Evolutionary conservation across 2,888 invertebrate genomes (phyloP).

Genomic region (Hypena proboscidalis): DNA sequence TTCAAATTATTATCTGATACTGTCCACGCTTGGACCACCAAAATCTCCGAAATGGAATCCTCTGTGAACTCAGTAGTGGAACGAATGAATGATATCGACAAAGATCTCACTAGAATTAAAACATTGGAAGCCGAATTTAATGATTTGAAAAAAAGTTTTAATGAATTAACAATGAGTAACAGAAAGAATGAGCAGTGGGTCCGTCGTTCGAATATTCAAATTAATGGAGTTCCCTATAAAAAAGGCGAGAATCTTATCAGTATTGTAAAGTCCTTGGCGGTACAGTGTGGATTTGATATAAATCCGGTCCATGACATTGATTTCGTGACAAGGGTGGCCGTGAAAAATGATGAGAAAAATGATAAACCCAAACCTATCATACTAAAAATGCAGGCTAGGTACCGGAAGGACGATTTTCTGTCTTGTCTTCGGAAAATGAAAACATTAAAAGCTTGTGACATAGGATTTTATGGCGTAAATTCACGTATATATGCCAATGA

Average conservation of each 20-base stretch:
- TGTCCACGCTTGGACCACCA: no score
- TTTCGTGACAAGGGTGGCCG: no score
- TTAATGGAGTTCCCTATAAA: background rate
- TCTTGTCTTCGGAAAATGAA: background rate
- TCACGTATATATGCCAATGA: background rate
- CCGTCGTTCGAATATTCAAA: constrained; percentile 1
- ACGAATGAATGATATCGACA: no score
- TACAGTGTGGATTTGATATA: background rate
- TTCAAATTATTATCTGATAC: no score
- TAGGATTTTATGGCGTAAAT: background rate
- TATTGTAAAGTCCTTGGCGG: background rate
- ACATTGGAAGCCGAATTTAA: no score
- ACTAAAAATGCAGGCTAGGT: background rate
- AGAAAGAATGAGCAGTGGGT: no score
- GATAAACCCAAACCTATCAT: background rate
- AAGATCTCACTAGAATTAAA: no score
- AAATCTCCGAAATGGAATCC: no score
- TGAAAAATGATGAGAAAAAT: background rate
- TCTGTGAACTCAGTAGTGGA: no score
- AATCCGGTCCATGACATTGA: background rate
- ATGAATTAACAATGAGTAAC: no score
- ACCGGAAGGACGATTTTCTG: background rate
- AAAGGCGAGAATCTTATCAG: constrained; percentile 1
- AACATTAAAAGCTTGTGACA: background rate
- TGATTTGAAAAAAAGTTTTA: no score